Percentiles rank a stretch among this genome's conserved stretches.
Conservation (phyloP, 2,797 vertebrate genomes). For the Eidolon dupreanum region DNA sequence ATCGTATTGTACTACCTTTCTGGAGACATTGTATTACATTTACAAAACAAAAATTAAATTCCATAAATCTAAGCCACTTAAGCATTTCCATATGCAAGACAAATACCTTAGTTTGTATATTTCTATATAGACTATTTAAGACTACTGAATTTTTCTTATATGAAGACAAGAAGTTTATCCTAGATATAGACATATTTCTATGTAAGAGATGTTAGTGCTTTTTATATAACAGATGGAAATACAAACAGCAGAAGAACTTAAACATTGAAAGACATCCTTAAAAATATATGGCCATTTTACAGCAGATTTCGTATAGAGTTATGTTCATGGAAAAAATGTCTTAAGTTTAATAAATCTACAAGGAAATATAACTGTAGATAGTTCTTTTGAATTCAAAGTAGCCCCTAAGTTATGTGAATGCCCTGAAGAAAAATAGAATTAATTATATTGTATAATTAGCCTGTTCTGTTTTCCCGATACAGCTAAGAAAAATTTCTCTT, state of each 20-base stretch:
- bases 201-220: neutral
- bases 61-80: neutral
- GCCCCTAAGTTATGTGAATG: neutral
- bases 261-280: neutral
- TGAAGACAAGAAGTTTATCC: neutral
- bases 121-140: neutral
- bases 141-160: neutral
- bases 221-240: neutral
- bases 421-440: slow-evolving; percentile 45
- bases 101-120: neutral
- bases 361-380: neutral
- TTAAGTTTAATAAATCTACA: slow-evolving; percentile 29
- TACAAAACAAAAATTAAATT: neutral
- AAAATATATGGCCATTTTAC: neutral
- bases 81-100: neutral
- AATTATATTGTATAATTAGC: slow-evolving; percentile 35
- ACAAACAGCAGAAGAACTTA: neutral
- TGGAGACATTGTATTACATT: neutral
- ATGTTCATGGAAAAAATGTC: neutral
- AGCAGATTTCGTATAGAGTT: neutral
- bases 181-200: neutral
- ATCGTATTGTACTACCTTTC: neutral
- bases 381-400: slow-evolving; percentile 37
- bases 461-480: neutral
- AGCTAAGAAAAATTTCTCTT: neutral